phyloP scores from a whole-genome alignment of 2,113 vertebrate genomes.

The Mesembrinibis cayennensis region DNA sequence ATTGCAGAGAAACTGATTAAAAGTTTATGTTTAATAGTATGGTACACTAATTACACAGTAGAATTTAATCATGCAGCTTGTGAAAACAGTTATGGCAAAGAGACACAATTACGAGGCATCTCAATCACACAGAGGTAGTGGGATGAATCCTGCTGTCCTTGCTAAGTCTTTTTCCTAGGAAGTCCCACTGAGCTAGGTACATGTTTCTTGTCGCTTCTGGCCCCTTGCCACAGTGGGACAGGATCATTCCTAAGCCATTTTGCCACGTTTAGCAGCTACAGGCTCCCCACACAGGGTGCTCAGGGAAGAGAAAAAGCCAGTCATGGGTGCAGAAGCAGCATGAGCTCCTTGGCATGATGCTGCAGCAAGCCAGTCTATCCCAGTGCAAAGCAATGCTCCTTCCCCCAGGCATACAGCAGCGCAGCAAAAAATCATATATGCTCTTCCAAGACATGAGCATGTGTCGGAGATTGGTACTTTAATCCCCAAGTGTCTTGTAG shows the following conservation, averaged over 20 bases:
- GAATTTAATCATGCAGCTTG: neutral
- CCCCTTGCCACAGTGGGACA: neutral
- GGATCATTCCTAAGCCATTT: neutral
- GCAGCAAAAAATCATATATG: neutral
- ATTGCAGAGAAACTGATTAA: neutral
- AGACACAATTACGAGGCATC: neutral
- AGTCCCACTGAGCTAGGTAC: neutral
- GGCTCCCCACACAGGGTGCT: neutral
- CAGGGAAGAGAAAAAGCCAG: neutral
- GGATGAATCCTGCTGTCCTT: neutral
- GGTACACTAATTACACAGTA: neutral
- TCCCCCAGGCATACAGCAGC: neutral
- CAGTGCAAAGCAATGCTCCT: neutral
- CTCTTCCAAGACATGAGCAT: neutral
- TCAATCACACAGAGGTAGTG: neutral
- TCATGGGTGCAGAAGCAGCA: neutral
- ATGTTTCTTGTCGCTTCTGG: neutral
- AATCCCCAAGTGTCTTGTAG: neutral
- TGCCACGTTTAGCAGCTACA: neutral
- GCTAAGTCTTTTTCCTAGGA: neutral
- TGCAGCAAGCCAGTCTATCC: neutral
- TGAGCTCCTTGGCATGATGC: neutral
- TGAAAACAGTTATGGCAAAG: conserved; percentile 3
- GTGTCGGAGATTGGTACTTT: rapidly evolving
- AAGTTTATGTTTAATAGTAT: conserved; percentile 4